Evolutionary conservation across 2,888 invertebrate species (phyloP).

Genomic region (Acronicta aceris): DNA sequence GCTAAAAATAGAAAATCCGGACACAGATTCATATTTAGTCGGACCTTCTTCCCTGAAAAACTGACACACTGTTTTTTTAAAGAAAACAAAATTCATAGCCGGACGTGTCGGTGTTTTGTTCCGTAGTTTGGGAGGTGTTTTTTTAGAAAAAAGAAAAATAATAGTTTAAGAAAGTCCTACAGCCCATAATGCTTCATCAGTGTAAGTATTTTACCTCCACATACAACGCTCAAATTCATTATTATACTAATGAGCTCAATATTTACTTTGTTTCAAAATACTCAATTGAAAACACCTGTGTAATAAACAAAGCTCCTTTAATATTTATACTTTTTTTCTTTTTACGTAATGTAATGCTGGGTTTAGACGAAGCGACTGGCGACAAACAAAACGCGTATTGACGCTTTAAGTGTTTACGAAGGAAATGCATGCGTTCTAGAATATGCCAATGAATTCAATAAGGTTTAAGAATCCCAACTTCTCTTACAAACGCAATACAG

Average conservation of each 20-base stretch:
- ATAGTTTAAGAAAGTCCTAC: too few relatives aligned
- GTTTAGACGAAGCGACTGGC: neutral
- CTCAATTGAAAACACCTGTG: conserved; percentile 6
- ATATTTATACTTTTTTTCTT: neutral
- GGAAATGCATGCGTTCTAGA: neutral
- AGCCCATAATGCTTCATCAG: neutral
- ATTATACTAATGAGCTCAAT: conserved; percentile 5
- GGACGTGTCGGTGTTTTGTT: too few relatives aligned
- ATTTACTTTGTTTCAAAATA: conserved; percentile 30
- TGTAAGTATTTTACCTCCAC: conserved; percentile 5
- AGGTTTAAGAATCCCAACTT: too few relatives aligned
- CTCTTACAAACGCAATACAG: too few relatives aligned
- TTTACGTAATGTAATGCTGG: neutral
- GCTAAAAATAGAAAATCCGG: too few relatives aligned
- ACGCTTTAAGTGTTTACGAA: neutral
- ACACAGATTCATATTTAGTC: too few relatives aligned
- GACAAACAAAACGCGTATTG: neutral
- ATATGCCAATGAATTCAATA: too few relatives aligned
- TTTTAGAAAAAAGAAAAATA: too few relatives aligned
- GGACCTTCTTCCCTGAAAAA: too few relatives aligned
- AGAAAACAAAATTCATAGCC: too few relatives aligned
- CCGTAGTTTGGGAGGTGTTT: too few relatives aligned
- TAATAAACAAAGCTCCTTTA: neutral
- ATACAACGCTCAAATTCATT: conserved; percentile 14
- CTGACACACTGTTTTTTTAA: too few relatives aligned